Evolutionary conservation across 2,888 invertebrate species (phyloP), one percentile per base, ranked within the genome.

Genomic region (Stenichneumon culpator): DNA sequence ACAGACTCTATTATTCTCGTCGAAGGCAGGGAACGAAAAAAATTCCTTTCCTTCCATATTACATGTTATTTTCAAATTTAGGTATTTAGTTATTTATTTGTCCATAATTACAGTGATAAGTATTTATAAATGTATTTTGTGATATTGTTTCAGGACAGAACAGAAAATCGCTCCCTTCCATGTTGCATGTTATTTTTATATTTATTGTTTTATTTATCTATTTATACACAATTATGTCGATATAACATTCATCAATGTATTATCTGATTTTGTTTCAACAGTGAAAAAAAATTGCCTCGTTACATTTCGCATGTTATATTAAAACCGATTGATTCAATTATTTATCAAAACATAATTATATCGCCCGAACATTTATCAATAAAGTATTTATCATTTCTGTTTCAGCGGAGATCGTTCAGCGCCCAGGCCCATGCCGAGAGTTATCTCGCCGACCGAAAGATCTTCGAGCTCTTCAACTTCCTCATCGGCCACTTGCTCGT

Each of bases 381-480:
- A 39, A 39, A 39, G 2, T 54, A 22, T 57, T 25, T 25, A 25
- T 6, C 2, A 22, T 25, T 81, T 36, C 86, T 39, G 39, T 39
- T 86, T 36, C 78, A 87, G 88, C 67, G 86, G 81, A 68, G 70
- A 22, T 77, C 81, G 19, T 83, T 90, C 4, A 92, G 89, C 88
- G 90, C 92, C 1, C 93, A 94, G 89, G 89, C 90, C 28, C 89
- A 91, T 67, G 94, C 94, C 0, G 92, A 93, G 52, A 89, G 87
- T 32, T 95, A 94, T 89, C 89, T 95, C 65, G 89, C 92, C 32
- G 87, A 91, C 0, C 94, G 94, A 77, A 93, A 93, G 65, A 94
- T 95, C 69, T 94, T 93, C 86, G 94, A 95, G 83, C 93, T 95
- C 54, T 94, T 94, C 87, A 94, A 94, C 87, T 95, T 94, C 89